Evolutionary conservation across 2,113 vertebrate species (phyloP), one percentile per base, ranked within the genome.

Genomic region (Cryptotis parvus): DNA sequence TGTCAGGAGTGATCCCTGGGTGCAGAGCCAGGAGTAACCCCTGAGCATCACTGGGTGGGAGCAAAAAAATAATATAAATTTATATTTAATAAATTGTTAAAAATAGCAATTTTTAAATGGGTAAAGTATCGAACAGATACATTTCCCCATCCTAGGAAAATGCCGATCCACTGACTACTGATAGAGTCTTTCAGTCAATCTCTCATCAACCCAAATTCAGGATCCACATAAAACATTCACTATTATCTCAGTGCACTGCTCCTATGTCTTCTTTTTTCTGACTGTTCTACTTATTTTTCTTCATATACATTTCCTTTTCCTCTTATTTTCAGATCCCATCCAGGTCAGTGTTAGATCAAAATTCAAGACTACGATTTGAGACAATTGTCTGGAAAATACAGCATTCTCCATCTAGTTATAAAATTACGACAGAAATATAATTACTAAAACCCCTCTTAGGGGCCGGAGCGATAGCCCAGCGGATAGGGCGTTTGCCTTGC

Each of bases 381-480:
- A 79, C 1, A 84, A 83, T 3, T 45, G 31, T 6, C n/a, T 58
- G 49, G 45, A 90, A 93, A 68, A 83, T 45, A 81, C 35, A 77
- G 74, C 14, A 86, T 84, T 88, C 27, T 55, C 31, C 69, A 87
- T 52, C 10, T 66, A 45, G 78, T 27, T 35, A 69, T 39, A 43
- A 82, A 81, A 88, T 39, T 26, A 45, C 16, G 43, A 85, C 12
- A 74, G 87, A 73, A 84, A 52, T 20, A 82, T n/a, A n/a, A 63
- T 68, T 70, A 83, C 6, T 70, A 90, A 85, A 66, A 81, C 81
- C n/a, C n/a, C n/a, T n/a, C n/a, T n/a, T n/a, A n/a, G n/a, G n/a
- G n/a, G n/a, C n/a, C n/a, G n/a, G n/a, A n/a, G n/a, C n/a, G n/a
- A n/a, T n/a, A n/a, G n/a, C n/a, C n/a, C n/a, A n/a, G n/a, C n/a